phyloP scores from a whole-genome alignment of 1,140 invertebrate species.

The Tetramorium alpestre region DNA sequence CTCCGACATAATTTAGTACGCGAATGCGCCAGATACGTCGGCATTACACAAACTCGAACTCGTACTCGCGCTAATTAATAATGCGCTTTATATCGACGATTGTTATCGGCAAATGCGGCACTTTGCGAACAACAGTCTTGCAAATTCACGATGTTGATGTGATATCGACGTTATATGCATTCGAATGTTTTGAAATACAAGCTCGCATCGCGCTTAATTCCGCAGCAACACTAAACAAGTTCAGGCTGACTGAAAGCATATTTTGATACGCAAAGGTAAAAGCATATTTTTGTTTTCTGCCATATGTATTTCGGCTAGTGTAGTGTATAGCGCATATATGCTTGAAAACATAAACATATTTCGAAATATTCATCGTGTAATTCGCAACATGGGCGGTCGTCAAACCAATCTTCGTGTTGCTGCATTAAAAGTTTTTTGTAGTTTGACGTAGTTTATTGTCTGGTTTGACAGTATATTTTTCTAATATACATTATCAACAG shows the following conservation, averaged over 20 bases:
- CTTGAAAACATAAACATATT: conserved; percentile 49
- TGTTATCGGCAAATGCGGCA: conserved; percentile 59
- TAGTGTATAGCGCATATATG: neutral
- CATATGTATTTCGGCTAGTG: conserved; percentile 12
- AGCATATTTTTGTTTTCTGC: conserved; percentile 56
- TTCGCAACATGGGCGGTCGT: conserved; percentile 12
- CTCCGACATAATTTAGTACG: conserved; percentile 48
- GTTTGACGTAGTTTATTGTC: neutral
- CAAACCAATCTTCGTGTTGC: conserved; percentile 1
- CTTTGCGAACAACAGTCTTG: conserved; percentile 41
- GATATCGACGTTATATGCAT: conserved; percentile 23
- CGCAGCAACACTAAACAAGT: conserved; percentile 42
- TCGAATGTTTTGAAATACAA: conserved; percentile 63
- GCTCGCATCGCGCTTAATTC: conserved; percentile 41
- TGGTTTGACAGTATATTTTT: neutral
- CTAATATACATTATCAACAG: neutral
- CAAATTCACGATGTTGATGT: conserved; percentile 27
- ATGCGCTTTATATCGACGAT: conserved; percentile 57
- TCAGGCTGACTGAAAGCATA: conserved; percentile 39
- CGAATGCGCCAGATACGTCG: conserved; percentile 60
- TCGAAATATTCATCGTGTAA: conserved; percentile 42
- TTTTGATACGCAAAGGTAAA: conserved; percentile 49
- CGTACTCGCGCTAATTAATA: conserved; percentile 66
- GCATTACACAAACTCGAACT: conserved; percentile 12
- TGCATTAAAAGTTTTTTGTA: conserved; percentile 5